Evolutionary conservation across 1,140 invertebrate species (phyloP), one percentile per base, ranked within the genome.

Genomic region (Ridgeia piscesae): DNA sequence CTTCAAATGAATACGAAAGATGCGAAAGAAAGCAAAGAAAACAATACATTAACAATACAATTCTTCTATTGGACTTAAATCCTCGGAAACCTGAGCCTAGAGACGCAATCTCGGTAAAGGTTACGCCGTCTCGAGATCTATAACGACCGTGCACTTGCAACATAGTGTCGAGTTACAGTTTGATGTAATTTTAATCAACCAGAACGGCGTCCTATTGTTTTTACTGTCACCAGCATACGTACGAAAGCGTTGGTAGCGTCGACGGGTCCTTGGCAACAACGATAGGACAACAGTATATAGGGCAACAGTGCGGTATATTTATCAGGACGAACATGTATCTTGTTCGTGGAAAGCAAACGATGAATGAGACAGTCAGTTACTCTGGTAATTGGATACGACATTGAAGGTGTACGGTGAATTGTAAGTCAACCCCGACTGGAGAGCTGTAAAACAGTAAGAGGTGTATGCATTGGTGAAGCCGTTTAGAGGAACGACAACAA

Each of bases 281-380:
- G 58, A 77, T 77, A 77, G 58, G 27, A 31, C 58, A 77, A 77
- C 17, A 21, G 58, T 77, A 14, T 21, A 0, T 6, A 77, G 58
- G 58, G 27, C 58, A 77, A 4, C 27, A 21, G 58, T 77, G 14
- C 14, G 14, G 58, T 4, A 77, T 21, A 77, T 77, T 77, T 77
- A 77, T 77, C 58, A 77, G 2, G 17, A 77, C 58, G 58, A 77
- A 77, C 58, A 31, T 77, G 58, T 77, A 9, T 17, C 58, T 77
- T 77, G 58, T 77, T 77, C 58, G 58, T 77, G 58, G 58, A 77
- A 77, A 77, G 58, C 58, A 77, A 77, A 77, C 58, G 58, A 77
- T 77, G 11, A 77, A 77, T 77, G 58, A 6, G 58, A 77, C 17
- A 77, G 11, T 77, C 58, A 77, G 27, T 77, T 77, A 77, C 27